Base-by-base conservation (phyloP, 2,797 vertebrate genomes). In the Sebastes diploproa region DNA sequence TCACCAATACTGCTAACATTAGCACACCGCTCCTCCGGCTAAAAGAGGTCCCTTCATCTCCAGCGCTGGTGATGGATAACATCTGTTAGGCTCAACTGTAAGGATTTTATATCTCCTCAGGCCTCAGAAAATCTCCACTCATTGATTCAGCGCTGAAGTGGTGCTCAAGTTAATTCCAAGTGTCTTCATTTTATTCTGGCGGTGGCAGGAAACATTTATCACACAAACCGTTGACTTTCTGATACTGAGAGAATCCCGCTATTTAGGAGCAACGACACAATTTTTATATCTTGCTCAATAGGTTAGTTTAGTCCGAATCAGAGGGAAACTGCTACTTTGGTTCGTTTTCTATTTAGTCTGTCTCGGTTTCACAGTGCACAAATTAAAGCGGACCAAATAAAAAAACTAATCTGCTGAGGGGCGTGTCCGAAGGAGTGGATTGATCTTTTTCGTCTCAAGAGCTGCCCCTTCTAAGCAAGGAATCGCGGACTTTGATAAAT, bases 71-170 rank as follows among this genome's bases (percentile, higher is more conserved):
- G 75, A 64, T 83, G 83, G 73, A 87, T 85, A 86, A 88, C 87
- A 92, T 81, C 80, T 73, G 80, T 86, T 78, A 80, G 83, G 56
- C 85, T 73, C 81, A 86, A 88, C 86, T 84, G 86, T 77, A 83
- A 73, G 38, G 72, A 75, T 91, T 91, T 92, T 46, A 14, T 66
- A 89, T 87, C 90, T 93, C 84, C 78, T 82, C 86, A 46, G 86
- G 86, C 88, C 90, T 70, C 86, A 86, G 82, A 85, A 86, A 92
- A 93, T 92, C 83, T 86, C 59, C 42, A 12, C 78, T 87, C 79
- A 91, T 91, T 83, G 90, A 94, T 92, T 92, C 76, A 54, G 38
- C 23, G 27, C 84, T 89, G 75, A 88, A 92, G 92, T 85, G 89
- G 85, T 81, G 54, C 90, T 90, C 85, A 64, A 76, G 75, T 91